Base-by-base conservation (phyloP, 2,888 invertebrate genomes). In the Acanthosepion esculentum region DNA sequence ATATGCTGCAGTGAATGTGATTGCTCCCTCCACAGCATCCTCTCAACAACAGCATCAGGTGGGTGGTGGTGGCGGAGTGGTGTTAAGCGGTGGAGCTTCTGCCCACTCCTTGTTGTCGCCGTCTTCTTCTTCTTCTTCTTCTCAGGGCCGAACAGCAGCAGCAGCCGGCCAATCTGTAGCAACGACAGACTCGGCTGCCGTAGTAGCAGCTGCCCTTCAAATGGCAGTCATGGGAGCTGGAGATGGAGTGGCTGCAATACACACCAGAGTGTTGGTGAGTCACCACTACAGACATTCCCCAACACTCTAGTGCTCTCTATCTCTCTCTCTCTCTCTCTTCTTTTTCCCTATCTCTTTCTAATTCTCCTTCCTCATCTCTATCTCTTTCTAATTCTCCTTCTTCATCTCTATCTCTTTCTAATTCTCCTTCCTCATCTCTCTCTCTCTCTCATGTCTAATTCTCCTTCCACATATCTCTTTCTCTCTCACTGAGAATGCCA, bases 141-240 rank as follows among this genome's bases (percentile, higher is more conserved):
- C 78, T 78, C 78, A 78, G 78, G 78, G n/a, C 78, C 78, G 78
- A 78, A 33, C 78, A n/a, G n/a, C 78, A n/a, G n/a, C n/a, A 29
- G 92, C 94, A 95, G 94, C 95, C 94, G 50, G 94, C 94, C 92
- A 94, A 95, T 29, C 94, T 95, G 94, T 95, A 95, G 94, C 95
- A 41, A 41, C 41, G 95, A 92, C 95, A 95, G 91, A 94, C 78
- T 48, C 95, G 95, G 94, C 95, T 95, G 64, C 95, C 95, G 48
- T 95, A 94, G 92, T 95, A 95, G 64, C 95, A 94, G 94, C 95
- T 94, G 59, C 95, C 95, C 41, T 93, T 93, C 53, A 50, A 93
- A 93, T 93, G 93, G 93, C 93, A 29, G 93, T 53, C 48, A 29
- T 93, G 50, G 93, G 93, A 53, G n/a, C 48, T 50, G 93, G 93